Evolutionary conservation across 2,888 invertebrate genomes (phyloP).

Genomic region (Neoitamus cyanurus): DNA sequence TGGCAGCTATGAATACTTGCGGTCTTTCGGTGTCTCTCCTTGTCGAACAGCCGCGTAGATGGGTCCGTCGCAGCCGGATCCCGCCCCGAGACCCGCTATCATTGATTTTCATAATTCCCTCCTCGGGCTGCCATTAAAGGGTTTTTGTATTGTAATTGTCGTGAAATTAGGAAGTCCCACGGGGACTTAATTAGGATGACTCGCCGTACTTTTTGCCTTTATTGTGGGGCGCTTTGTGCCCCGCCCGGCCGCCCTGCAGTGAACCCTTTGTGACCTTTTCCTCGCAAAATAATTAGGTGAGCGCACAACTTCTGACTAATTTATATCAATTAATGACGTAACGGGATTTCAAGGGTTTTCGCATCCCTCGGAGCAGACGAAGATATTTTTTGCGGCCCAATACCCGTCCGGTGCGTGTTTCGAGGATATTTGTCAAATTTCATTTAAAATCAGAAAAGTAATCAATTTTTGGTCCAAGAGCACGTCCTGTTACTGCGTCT

Average conservation of each 20-base stretch:
- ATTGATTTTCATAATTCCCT: constrained; percentile 41
- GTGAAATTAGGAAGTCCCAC: constrained; percentile 44
- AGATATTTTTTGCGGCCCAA: not conserved
- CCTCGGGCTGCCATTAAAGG: constrained; percentile 24
- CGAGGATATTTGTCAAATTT: not conserved
- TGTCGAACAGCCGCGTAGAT: constrained; percentile 3
- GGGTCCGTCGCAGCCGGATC: not conserved
- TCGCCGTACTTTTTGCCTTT: constrained; percentile 37
- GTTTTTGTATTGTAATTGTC: constrained; percentile 45
- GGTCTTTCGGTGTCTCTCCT: constrained; percentile 17
- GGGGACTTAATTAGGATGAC: constrained; percentile 46
- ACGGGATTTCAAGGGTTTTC: not conserved
- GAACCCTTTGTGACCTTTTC: constrained; percentile 37
- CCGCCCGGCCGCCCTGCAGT: not conserved
- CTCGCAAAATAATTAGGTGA: constrained; percentile 39
- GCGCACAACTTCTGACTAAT: constrained; percentile 35
- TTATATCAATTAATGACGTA: constrained; percentile 40
- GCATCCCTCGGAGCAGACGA: not conserved
- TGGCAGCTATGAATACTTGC: constrained; percentile 13
- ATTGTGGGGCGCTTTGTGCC: not conserved
- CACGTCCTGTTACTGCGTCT: not conserved
- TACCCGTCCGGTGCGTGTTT: not conserved
- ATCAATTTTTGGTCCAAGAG: not conserved
- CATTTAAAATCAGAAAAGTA: not conserved
- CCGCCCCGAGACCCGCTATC: not conserved